phyloP scores from a whole-genome alignment of 53 echinoderm and acorn worm genomes.

The Paracentrotus lividus region DNA sequence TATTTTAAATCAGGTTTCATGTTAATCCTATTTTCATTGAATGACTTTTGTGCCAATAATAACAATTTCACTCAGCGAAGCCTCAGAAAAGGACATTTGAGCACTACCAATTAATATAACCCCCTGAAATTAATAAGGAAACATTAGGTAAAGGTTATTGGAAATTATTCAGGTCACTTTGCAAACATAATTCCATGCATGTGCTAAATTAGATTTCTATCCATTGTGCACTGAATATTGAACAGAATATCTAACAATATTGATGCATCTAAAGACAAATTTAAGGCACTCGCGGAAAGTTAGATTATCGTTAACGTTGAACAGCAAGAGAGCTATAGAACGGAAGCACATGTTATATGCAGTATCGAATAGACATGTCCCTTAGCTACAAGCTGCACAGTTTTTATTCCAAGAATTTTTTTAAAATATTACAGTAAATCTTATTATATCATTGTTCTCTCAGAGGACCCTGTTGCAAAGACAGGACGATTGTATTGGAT shows the following conservation, averaged over 20 bases:
- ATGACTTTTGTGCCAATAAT: slow-evolving; percentile 1
- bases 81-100: neutral
- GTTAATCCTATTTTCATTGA: no score
- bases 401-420: neutral
- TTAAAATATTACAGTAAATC: neutral
- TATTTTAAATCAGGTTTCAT: no score
- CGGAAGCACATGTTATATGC: slow-evolving; percentile 5
- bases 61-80: neutral
- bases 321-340: neutral
- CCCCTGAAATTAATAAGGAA: neutral
- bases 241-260: neutral
- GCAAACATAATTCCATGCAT: neutral
- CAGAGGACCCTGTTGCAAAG: no score
- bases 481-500: no score
- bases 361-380: neutral
- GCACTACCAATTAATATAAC: neutral
- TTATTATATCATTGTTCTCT: neutral
- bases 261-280: neutral
- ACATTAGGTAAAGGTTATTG: neutral
- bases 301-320: neutral
- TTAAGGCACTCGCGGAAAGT: slow-evolving; percentile 21
- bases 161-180: neutral
- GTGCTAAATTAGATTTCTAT: neutral
- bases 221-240: neutral
- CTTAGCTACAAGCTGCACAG: neutral